Conservation (phyloP, 2,888 invertebrate genomes). For the Mystacides longicornis region DNA sequence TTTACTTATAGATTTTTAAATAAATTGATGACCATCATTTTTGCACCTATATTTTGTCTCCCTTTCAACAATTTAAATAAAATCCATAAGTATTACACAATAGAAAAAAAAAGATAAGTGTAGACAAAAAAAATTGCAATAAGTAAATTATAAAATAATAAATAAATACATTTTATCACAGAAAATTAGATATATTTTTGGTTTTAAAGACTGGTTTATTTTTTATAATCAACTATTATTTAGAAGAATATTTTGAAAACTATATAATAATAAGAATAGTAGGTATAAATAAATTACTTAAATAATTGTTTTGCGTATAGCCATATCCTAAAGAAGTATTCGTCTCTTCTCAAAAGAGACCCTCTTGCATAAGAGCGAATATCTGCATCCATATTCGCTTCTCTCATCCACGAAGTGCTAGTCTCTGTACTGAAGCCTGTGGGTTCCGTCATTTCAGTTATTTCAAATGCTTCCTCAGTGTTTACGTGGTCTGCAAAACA, state of each 20-base stretch:
- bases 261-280: constrained; percentile 3
- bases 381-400: constrained; percentile 91
- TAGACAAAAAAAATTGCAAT: background rate
- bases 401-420: constrained; percentile 87
- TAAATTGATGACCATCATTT: constrained; percentile 10
- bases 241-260: constrained; percentile 5
- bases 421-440: constrained; percentile 89
- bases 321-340: constrained; percentile 95
- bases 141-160: constrained; percentile 7
- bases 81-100: background rate
- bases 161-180: background rate
- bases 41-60: constrained; percentile 27
- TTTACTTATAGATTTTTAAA: background rate
- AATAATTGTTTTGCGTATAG: constrained; percentile 77
- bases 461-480: constrained; percentile 42
- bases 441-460: constrained; percentile 66
- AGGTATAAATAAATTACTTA: constrained; percentile 45
- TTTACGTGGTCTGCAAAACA: constrained; percentile 38
- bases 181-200: background rate
- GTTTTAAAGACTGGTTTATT: background rate
- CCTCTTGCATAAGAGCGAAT: constrained; percentile 85
- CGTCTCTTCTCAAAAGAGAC: constrained; percentile 74
- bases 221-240: constrained; percentile 7
- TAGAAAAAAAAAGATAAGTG: background rate
- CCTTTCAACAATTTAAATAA: constrained; percentile 9